These are phyloP conservation scores for Drosophila acutilabella DNA, from an alignment of 2,888 invertebrate genomes.

Conservation along the genomic window DNA sequence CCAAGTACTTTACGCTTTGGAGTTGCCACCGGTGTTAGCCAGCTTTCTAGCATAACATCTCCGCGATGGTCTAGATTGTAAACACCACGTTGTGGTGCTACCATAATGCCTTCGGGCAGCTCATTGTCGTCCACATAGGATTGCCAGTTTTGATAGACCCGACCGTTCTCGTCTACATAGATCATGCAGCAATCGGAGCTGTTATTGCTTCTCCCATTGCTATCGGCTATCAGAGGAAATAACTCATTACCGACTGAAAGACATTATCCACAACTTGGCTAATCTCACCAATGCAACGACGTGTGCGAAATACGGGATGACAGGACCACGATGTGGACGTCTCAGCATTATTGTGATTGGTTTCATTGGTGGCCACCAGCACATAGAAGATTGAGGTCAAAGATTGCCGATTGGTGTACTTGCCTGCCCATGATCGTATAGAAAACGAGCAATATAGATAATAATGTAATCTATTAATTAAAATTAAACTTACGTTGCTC, in stretches of 20 bases:
- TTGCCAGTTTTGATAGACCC: conserved; percentile 86
- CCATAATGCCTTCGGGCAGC: conserved; percentile 85
- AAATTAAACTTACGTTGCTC: conserved; percentile 74
- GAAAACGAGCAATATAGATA: conserved; percentile 8
- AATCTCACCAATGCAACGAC: conserved; percentile 81
- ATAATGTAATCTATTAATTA: background rate
- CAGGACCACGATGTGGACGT: conserved; percentile 63
- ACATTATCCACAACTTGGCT: too few relatives aligned
- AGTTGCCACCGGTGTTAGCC: conserved; percentile 72
- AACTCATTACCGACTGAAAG: too few relatives aligned
- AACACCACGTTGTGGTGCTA: conserved; percentile 85
- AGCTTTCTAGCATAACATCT: conserved; percentile 64
- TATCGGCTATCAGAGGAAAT: conserved; percentile 25
- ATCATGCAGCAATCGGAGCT: conserved; percentile 82
- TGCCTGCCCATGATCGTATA: conserved; percentile 62
- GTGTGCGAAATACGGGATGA: conserved; percentile 81
- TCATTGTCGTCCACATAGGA: conserved; percentile 85
- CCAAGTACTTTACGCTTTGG: conserved; percentile 35
- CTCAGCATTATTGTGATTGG: conserved; percentile 43
- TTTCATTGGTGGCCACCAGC: conserved; percentile 66
- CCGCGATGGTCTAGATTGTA: conserved; percentile 62
- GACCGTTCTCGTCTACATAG: conserved; percentile 82
- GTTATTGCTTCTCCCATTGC: conserved; percentile 36
- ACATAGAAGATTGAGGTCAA: conserved; percentile 81
- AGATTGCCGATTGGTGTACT: conserved; percentile 79